Evolutionary conservation across 2,113 vertebrate genomes (phyloP).

Genomic region (Oryzias javanicus): DNA sequence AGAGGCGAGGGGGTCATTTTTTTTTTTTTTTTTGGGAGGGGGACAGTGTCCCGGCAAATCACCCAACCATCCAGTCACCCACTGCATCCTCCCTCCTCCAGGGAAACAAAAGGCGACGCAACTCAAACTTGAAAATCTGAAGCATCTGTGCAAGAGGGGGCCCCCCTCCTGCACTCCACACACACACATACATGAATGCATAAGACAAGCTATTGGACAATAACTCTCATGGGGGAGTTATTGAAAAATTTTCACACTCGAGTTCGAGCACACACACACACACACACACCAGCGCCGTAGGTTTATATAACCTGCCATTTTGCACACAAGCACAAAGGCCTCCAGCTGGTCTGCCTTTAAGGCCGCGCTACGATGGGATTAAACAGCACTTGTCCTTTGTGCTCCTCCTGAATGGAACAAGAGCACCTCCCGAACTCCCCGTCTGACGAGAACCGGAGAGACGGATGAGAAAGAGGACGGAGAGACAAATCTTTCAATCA

Average conservation of each 20-base stretch:
- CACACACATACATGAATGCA: slow-evolving; percentile 11
- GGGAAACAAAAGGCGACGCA: slow-evolving; percentile 76
- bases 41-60: slow-evolving; percentile 63
- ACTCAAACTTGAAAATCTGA: slow-evolving; percentile 75
- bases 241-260: slow-evolving; percentile 24
- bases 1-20: slow-evolving; percentile 1
- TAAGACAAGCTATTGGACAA: neutral
- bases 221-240: slow-evolving; percentile 16
- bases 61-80: slow-evolving; percentile 52
- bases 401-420: slow-evolving; percentile 50
- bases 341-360: slow-evolving; percentile 61
- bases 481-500: slow-evolving; percentile 22
- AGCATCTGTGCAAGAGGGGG: slow-evolving; percentile 54
- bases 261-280: slow-evolving; percentile 5
- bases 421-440: slow-evolving; percentile 29
- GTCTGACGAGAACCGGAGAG: slow-evolving; percentile 18
- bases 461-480: neutral
- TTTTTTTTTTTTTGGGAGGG: neutral
- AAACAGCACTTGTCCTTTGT: slow-evolving; percentile 67
- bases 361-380: slow-evolving; percentile 58
- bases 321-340: slow-evolving; percentile 49
- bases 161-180: neutral
- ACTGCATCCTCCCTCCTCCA: slow-evolving; percentile 34
- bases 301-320: slow-evolving; percentile 40
- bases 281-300: slow-evolving; percentile 16